Conservation (phyloP, 2,888 invertebrate species). For the Agrochola lychnidis region DNA sequence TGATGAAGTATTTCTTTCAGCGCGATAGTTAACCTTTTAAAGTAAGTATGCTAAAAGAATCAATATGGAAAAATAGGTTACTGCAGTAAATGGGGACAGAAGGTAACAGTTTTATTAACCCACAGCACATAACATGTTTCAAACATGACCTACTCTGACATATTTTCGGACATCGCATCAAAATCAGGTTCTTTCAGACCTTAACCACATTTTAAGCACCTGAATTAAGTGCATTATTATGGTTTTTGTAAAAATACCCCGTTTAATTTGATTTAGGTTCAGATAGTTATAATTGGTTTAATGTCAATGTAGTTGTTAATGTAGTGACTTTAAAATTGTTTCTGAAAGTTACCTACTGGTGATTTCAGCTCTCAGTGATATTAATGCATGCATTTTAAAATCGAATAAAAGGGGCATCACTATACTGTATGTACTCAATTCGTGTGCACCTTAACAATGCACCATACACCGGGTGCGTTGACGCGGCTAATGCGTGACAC, state of each 20-base stretch:
- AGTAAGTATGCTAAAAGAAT: slow-evolving; percentile 11
- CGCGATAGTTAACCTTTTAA: slow-evolving; percentile 10
- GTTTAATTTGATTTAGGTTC: not conserved
- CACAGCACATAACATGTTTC: not conserved
- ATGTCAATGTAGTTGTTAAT: no score
- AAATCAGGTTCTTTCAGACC: not conserved
- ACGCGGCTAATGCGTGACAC: slow-evolving; percentile 74
- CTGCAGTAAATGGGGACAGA: slow-evolving; percentile 23
- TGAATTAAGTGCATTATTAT: not conserved
- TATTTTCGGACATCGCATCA: not conserved
- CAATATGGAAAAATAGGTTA: slow-evolving; percentile 27
- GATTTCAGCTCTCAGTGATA: not conserved
- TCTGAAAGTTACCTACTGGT: not conserved
- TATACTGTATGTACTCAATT: slow-evolving; percentile 49
- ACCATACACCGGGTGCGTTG: slow-evolving; percentile 70
- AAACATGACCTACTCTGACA: not conserved
- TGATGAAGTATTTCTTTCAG: not conserved
- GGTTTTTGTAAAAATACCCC: not conserved
- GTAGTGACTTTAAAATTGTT: not conserved
- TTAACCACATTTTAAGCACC: not conserved
- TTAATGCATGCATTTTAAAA: slow-evolving; percentile 1
- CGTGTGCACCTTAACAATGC: slow-evolving; percentile 70
- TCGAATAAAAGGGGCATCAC: slow-evolving; percentile 36
- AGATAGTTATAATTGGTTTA: no score
- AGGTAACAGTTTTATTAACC: slow-evolving; percentile 15